phyloP scores from a whole-genome alignment of 2,888 invertebrate species.

The Agonum fuliginosum region DNA sequence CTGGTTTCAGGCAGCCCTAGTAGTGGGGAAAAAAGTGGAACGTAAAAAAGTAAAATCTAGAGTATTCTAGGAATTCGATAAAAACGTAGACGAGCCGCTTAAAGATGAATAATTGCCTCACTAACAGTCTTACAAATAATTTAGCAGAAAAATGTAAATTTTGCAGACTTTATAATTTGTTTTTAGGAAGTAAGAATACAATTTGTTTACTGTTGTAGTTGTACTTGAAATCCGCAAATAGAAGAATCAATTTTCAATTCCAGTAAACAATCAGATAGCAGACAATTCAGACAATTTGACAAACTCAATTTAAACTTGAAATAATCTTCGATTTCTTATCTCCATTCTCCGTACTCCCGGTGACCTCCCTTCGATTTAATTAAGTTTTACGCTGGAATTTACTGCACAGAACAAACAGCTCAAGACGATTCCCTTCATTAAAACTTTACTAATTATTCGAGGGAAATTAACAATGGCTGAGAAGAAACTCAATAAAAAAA shows the following conservation, averaged over 20 bases:
- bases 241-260: conserved; percentile 2
- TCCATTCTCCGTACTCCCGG: background rate
- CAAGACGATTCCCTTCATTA: conserved; percentile 25
- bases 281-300: conserved; percentile 33
- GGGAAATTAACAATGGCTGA: conserved; percentile 12
- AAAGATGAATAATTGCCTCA: too few species aligned
- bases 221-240: conserved; percentile 1
- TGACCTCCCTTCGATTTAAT: conserved; percentile 29
- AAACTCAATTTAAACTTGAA: conserved; percentile 33
- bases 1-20: too few species aligned
- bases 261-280: conserved; percentile 15
- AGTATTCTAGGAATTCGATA: too few species aligned
- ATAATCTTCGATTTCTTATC: conserved; percentile 29
- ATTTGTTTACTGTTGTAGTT: background rate
- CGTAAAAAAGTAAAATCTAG: too few species aligned
- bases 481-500: background rate
- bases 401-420: conserved; percentile 11
- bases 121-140: too few species aligned
- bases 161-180: too few species aligned
- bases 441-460: conserved; percentile 30
- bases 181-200: background rate
- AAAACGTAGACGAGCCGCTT: too few species aligned
- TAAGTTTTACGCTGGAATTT: background rate
- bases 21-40: too few species aligned
- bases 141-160: too few species aligned